A percentile compares a stretch with the other conserved stretches of the same genome.
Evolutionary conservation across 2,797 vertebrate genomes (phyloP).

Genomic region (Chaetophractus vellerosus): DNA sequence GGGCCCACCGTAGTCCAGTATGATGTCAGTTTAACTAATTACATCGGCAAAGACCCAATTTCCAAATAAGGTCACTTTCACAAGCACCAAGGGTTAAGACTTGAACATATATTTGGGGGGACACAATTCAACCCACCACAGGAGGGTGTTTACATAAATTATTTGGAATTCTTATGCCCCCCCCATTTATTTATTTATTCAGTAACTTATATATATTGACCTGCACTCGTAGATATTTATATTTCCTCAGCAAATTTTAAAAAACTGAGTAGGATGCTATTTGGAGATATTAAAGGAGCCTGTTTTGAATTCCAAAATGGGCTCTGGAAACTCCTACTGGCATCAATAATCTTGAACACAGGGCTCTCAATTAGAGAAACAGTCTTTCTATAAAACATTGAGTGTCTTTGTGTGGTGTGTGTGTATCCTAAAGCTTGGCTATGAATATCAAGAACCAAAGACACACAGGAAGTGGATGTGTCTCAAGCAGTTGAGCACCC

Average conservation of each 20-base stretch:
- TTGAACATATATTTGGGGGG: too few relatives aligned
- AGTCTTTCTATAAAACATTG: neutral
- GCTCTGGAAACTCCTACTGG: neutral
- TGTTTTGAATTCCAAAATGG: neutral
- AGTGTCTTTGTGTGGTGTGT: neutral
- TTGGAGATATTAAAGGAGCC: neutral
- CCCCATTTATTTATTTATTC: neutral
- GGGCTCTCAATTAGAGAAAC: neutral
- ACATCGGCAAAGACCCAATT: too few relatives aligned
- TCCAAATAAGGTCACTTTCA: too few relatives aligned
- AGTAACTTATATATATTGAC: too few relatives aligned
- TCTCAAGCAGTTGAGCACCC: too few relatives aligned
- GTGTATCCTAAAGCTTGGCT: neutral
- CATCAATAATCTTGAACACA: neutral
- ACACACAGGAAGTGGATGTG: too few relatives aligned
- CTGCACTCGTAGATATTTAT: neutral
- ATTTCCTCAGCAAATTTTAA: neutral
- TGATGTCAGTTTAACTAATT: too few relatives aligned
- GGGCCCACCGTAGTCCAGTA: too few relatives aligned
- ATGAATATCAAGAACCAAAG: neutral
- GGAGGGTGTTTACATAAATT: neutral
- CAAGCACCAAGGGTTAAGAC: too few relatives aligned
- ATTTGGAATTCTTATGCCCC: neutral
- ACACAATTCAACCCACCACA: too few relatives aligned
- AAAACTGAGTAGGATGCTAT: neutral